Evolutionary conservation across 2,113 vertebrate genomes (phyloP).

Genomic region (Pandion haliaetus): DNA sequence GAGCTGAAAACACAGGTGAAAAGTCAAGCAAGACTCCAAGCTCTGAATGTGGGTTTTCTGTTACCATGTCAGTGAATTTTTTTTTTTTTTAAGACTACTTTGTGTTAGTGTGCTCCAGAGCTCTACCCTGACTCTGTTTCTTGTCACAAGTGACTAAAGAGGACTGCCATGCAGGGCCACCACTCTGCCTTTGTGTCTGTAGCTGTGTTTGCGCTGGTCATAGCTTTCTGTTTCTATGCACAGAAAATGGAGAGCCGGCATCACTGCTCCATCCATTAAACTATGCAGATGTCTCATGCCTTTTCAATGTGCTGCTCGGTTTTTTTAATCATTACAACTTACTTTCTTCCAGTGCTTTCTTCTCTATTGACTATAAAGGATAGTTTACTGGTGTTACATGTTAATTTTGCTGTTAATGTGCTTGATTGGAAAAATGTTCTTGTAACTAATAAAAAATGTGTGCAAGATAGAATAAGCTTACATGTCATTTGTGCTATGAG

Average conservation of each 20-base stretch:
- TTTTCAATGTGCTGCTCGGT: not conserved
- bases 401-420: not conserved
- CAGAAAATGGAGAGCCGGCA: not conserved
- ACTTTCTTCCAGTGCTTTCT: not conserved
- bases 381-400: not conserved
- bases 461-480: not conserved
- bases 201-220: not conserved
- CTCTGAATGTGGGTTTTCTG: not conserved
- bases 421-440: not conserved
- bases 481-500: no score
- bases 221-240: not conserved
- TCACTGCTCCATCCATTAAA: not conserved
- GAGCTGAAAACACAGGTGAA: not conserved
- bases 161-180: not conserved
- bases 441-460: not conserved
- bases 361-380: not conserved
- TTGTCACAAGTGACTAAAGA: not conserved
- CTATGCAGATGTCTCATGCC: not conserved
- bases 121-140: not conserved
- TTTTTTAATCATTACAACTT: not conserved
- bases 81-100: not conserved
- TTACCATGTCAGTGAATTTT: rapidly evolving
- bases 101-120: not conserved
- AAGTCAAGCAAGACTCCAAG: not conserved
- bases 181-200: not conserved